Percentiles rank a stretch among this genome's conserved stretches.
Conservation (phyloP, 2,113 vertebrate genomes). For the Pseudorhombus dupliciocellatus region DNA sequence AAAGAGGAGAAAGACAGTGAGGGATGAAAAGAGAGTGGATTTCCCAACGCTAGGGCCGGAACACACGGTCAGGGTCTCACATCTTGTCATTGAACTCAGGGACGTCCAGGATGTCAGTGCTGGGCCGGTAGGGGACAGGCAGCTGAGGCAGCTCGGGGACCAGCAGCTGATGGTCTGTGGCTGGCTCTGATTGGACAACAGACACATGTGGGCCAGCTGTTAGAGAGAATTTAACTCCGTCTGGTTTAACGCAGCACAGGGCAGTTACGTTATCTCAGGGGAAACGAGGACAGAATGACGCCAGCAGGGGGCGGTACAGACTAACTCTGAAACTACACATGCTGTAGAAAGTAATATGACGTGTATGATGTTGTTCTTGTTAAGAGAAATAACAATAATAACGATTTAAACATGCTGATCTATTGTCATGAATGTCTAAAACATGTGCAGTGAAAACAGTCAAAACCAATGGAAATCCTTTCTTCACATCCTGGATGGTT, state of each 20-base stretch:
- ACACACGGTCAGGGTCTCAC: slow-evolving; percentile 43
- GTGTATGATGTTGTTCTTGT: too few species aligned
- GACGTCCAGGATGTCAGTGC: slow-evolving; percentile 88
- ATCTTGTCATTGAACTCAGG: slow-evolving; percentile 79
- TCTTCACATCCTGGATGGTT: too few species aligned
- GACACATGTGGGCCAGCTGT: slow-evolving; percentile 63
- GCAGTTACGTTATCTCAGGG: background rate
- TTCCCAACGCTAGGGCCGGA: background rate
- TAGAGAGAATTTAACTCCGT: background rate
- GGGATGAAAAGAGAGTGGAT: background rate
- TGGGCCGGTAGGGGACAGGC: slow-evolving; percentile 85
- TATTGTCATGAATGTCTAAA: too few species aligned
- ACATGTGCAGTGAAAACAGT: too few species aligned
- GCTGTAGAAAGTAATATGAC: too few species aligned
- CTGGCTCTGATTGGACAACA: slow-evolving; percentile 73
- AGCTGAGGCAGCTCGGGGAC: slow-evolving; percentile 81
- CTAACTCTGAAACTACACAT: background rate
- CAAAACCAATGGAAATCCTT: too few species aligned
- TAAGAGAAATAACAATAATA: too few species aligned
- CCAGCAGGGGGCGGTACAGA: slow-evolving; percentile 47
- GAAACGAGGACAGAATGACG: background rate
- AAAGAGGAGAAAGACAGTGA: background rate
- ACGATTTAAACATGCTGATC: too few species aligned
- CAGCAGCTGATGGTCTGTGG: slow-evolving; percentile 80
- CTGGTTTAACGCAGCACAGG: background rate